A percentile compares a stretch with the other conserved stretches of the same genome.
Evolutionary conservation across 2,113 vertebrate species (phyloP).

Genomic region (Bambusicola thoracicus): DNA sequence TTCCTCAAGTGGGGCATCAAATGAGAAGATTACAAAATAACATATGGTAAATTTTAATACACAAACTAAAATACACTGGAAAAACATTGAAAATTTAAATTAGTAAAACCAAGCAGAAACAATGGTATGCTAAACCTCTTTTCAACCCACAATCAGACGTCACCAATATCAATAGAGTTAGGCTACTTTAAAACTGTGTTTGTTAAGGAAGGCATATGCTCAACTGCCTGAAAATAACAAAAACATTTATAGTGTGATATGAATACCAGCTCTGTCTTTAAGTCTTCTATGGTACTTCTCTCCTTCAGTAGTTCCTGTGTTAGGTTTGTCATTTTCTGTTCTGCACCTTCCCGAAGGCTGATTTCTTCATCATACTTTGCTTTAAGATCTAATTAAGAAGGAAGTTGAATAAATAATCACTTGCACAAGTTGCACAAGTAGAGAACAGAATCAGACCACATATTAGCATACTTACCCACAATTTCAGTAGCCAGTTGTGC

Average conservation of each 20-base stretch:
- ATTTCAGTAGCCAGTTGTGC: slow-evolving; percentile 96
- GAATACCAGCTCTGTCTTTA: slow-evolving; percentile 93
- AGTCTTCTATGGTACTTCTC: slow-evolving; percentile 81
- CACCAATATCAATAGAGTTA: background rate
- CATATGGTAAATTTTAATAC: background rate
- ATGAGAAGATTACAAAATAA: background rate
- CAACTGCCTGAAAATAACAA: background rate
- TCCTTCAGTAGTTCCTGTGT: slow-evolving; percentile 87
- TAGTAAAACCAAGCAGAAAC: background rate
- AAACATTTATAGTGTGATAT: background rate
- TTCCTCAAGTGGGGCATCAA: background rate
- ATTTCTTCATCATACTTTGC: slow-evolving; percentile 95
- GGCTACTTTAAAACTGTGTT: background rate
- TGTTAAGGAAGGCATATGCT: background rate
- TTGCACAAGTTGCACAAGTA: background rate
- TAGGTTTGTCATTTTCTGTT: slow-evolving; percentile 83
- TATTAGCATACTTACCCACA: slow-evolving; percentile 84
- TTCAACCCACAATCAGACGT: background rate
- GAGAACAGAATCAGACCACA: background rate
- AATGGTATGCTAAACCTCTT: background rate
- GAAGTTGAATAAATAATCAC: background rate
- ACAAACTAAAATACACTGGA: background rate
- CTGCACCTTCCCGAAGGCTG: slow-evolving; percentile 86
- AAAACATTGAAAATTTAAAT: background rate
- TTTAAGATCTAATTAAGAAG: slow-evolving; percentile 86